These are phyloP conservation scores for Sinodicranocentrus sp. DNA, from an alignment of 2,888 invertebrate genomes.

Conservation along the genomic window DNA sequence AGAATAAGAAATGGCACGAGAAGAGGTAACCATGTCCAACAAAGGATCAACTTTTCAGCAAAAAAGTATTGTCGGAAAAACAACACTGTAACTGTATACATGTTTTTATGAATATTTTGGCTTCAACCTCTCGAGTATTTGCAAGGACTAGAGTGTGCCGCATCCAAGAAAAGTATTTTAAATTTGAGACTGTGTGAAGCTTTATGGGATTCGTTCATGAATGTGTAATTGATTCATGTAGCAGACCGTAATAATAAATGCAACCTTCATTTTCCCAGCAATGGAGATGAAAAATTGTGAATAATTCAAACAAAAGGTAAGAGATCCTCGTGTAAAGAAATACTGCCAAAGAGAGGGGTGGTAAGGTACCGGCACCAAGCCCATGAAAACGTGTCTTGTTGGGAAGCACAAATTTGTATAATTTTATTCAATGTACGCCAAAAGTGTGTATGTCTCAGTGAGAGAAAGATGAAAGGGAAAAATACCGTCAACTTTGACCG, in stretches of 20 bases:
- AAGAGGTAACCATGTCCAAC: not conserved
- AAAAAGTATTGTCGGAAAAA: not conserved
- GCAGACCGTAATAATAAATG: constrained; percentile 17
- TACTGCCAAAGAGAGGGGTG: not conserved
- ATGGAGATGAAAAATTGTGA: constrained; percentile 1
- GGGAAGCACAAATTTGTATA: too few species aligned
- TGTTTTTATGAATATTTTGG: not conserved
- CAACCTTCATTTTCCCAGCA: not conserved
- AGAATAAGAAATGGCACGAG: not conserved
- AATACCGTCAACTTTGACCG: not conserved
- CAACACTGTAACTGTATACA: not conserved
- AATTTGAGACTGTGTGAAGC: not conserved
- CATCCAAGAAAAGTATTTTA: not conserved
- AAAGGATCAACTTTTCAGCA: constrained; percentile 11
- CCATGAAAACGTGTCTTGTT: constrained; percentile 25
- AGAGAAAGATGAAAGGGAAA: too few species aligned
- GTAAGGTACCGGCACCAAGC: constrained; percentile 10
- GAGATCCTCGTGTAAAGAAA: not conserved
- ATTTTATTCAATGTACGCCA: too few species aligned
- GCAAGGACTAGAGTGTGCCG: not conserved
- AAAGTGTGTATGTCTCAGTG: too few species aligned
- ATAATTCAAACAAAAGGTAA: constrained; percentile 18
- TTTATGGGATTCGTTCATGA: constrained; percentile 28
- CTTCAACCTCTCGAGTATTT: not conserved
- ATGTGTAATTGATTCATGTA: constrained; percentile 57